Evolutionary conservation across 1,140 invertebrate species (phyloP).

Genomic region (Alviniconcha marisindica): DNA sequence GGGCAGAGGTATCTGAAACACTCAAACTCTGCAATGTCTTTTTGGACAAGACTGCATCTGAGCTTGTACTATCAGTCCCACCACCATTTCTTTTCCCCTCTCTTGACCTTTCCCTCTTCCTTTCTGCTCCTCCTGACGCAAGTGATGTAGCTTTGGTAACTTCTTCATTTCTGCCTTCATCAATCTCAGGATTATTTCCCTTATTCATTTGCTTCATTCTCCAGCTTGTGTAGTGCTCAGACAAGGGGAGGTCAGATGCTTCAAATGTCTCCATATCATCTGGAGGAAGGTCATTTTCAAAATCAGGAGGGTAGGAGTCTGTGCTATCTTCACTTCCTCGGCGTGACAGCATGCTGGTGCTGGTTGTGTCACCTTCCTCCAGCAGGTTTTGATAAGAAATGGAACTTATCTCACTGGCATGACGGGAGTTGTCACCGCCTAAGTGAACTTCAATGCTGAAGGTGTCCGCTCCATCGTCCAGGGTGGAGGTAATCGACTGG

Average conservation of each 20-base stretch:
- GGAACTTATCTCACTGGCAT: conserved; percentile 73
- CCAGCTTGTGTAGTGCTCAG: conserved; percentile 53
- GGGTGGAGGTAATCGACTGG: conserved; percentile 18
- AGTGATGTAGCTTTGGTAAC: not conserved
- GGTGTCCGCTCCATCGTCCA: conserved; percentile 64
- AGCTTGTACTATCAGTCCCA: not conserved
- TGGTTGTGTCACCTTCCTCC: conserved; percentile 63
- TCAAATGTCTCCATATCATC: conserved; percentile 59
- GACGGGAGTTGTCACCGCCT: conserved; percentile 70
- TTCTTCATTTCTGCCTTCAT: conserved; percentile 37
- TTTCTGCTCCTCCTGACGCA: conserved; percentile 4
- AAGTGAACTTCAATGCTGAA: conserved; percentile 72
- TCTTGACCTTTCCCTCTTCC: conserved; percentile 32
- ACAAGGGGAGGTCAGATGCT: conserved; percentile 54
- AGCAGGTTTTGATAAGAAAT: conserved; percentile 72
- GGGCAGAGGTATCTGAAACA: not conserved
- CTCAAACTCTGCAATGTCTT: conserved; percentile 27
- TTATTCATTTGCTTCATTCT: conserved; percentile 34
- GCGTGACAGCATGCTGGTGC: conserved; percentile 56
- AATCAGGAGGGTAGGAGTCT: conserved; percentile 66
- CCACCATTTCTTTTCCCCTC: conserved; percentile 21
- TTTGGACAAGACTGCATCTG: conserved; percentile 22
- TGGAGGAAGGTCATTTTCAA: conserved; percentile 62
- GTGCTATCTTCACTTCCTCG: conserved; percentile 70
- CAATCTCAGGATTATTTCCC: conserved; percentile 24